Base-by-base conservation (phyloP, 2,888 invertebrate genomes). In the Drosophila monieri region DNA sequence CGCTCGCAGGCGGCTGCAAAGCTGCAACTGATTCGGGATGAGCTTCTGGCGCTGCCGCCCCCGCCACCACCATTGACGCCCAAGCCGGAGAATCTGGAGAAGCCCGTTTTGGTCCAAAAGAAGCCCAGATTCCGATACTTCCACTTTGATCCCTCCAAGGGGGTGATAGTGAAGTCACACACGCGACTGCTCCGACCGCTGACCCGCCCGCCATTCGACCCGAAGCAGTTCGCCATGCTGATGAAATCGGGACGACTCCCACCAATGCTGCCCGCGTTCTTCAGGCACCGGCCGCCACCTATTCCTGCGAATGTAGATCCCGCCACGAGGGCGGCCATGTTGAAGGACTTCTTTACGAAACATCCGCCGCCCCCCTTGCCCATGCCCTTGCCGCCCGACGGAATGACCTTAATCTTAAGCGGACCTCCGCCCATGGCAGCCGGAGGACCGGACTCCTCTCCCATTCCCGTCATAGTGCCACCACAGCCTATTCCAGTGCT, bases 81-180 rank as follows among this genome's bases (percentile, higher is more conserved):
- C 0, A 89, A 88, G 9, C 80, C 90, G 1, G 15, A 80, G 8
- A 68, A 86, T 47, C 30, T 88, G 39, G 85, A 89, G 6, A 91
- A 91, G 21, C 89, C 91, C 1, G 76, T 89, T 1, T 76, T 85
- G 46, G 77, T 89, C 80, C 48, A 85, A 77, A 57, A 88, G 83
- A 46, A 88, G 78, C 67, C 91, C 77, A 49, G 78, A 70, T 30
- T 87, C 78, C 52, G 90, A n/a, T 92, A 89, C 72, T 91, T 90
- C 59, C 92, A 90, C 55, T 91, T 84, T 21, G 91, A 92, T 77
- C 68, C 88, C 0, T 60, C 83, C 2, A 89, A 89, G 6, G 87
- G 89, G 56, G 78, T 87, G 14, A 89, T 91, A 77, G 85, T 89
- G 14, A 85, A 88, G 4, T 89, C 91, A 0, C 88, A 89, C 43